Base-by-base conservation (phyloP, 64 coral and sea anemone species). In the Actinia tenebrosa region DNA sequence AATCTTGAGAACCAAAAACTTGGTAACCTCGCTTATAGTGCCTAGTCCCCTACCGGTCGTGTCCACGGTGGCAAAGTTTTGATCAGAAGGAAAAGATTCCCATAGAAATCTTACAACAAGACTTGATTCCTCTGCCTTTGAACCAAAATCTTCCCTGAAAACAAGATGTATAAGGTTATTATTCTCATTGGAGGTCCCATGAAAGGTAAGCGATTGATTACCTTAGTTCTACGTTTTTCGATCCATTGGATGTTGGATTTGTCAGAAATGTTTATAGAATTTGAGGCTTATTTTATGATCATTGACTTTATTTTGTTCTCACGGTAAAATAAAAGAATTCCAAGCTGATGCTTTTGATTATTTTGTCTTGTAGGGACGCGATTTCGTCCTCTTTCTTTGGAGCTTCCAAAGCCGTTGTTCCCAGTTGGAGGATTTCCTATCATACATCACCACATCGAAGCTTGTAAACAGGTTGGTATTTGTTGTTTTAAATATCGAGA, bases 371-470 rank as follows among this genome's bases (percentile, higher is more conserved):
- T 30, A 99, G 97, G 97, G 46, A 99, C 97, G 25, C 86, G 97
- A 52, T 99, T 99, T 85, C 97, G 97, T 5, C 97, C 97, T 72
- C 89, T 99, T 9, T 99, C 97, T 16, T 66, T 99, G 64, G 97
- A 99, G 43, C 63, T 99, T 4, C 97, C 97, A 0, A 99, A 99
- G 79, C 97, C 97, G 2, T 78, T 99, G 7, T 99, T 99, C 22
- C 97, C 97, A 3, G 91, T 99, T 5, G 97, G 89, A 79, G 97
- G 97, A 26, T 95, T 86, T 84, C 97, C 97, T 71, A 84, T 99
- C 5, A 92, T 99, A 45, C 94, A 99, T 10, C 97, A 99, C 45
- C 97, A 99, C 44, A 99, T 99, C 15, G 97, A 99, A 91, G 90
- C 97, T 60, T 99, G 97, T 78, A 88, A 46, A 71, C 95, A 99